Percentiles rank a stretch among this genome's conserved stretches.
These are phyloP conservation scores for Poecilobothrus nobilitatus DNA, from an alignment of 2,888 invertebrate genomes.

Conservation along the genomic window DNA sequence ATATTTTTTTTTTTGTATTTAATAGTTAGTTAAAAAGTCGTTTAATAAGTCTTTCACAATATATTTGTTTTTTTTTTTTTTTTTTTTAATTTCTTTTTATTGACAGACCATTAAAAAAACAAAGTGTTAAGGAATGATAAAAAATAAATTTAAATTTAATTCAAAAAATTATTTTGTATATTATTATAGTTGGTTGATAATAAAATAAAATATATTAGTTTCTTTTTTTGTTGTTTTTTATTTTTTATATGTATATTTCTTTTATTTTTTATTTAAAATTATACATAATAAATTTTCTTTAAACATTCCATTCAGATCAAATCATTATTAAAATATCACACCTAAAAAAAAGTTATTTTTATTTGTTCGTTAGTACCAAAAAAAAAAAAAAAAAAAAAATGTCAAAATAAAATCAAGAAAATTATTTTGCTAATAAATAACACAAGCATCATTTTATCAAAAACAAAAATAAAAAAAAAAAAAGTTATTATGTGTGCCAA, in stretches of 20 bases:
- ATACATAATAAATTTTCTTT: background rate
- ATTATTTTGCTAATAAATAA: background rate
- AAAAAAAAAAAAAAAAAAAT: background rate
- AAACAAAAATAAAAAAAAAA: no score
- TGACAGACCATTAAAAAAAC: no score
- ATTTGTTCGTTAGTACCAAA: background rate
- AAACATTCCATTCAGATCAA: background rate
- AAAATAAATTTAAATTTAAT: background rate
- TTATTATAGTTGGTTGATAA: background rate
- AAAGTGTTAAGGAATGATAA: background rate
- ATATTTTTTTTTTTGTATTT: background rate
- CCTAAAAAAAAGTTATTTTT: background rate
- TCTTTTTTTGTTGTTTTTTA: background rate
- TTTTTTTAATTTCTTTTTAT: no score
- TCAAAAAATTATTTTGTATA: background rate
- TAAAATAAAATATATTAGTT: constrained; percentile 1
- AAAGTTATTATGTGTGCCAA: background rate
- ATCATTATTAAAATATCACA: constrained; percentile 4
- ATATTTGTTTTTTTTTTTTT: background rate
- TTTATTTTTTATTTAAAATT: background rate
- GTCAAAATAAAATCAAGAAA: background rate
- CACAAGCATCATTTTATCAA: background rate
- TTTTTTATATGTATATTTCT: background rate
- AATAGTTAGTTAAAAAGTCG: background rate
- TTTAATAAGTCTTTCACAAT: background rate